These are phyloP conservation scores for Nerophis ophidion DNA, from an alignment of 2,113 vertebrate species.

Conservation along the genomic window DNA sequence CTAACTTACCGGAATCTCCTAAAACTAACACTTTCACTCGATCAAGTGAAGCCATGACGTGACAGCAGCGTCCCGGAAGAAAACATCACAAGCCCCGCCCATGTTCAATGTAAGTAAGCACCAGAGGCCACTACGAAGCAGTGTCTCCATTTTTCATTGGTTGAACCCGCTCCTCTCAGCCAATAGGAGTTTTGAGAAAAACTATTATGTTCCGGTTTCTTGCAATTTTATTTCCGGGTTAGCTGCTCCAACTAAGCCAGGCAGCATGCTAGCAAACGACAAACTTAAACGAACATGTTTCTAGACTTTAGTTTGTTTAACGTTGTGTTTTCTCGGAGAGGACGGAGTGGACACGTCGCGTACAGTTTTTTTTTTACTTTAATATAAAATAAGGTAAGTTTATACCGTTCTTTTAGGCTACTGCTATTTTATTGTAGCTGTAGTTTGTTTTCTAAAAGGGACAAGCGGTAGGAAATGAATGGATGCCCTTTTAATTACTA, in stretches of 20 bases:
- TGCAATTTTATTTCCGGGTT: conserved; percentile 34
- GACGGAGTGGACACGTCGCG: not conserved
- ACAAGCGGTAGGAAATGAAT: too few species aligned
- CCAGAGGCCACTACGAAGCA: conserved; percentile 24
- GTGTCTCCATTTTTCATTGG: conserved; percentile 25
- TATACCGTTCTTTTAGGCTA: not conserved
- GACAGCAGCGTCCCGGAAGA: conserved; percentile 36
- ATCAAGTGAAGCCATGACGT: conserved; percentile 88
- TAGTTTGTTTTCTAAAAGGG: not conserved
- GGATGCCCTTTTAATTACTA: not conserved
- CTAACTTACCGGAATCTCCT: conserved; percentile 89
- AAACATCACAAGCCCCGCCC: conserved; percentile 17
- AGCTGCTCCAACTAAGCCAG: not conserved
- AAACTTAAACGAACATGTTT: not conserved
- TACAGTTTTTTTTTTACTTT: not conserved
- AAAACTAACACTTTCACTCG: conserved; percentile 92
- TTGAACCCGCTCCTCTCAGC: not conserved
- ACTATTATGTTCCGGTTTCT: not conserved
- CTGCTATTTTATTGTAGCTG: too few species aligned
- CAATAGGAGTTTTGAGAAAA: not conserved
- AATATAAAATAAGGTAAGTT: not conserved
- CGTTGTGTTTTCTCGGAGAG: conserved; percentile 14
- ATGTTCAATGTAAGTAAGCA: rapidly evolving
- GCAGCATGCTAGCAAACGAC: conserved; percentile 10
- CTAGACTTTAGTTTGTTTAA: not conserved